A percentile compares a stretch with the other conserved stretches of the same genome.
Evolutionary conservation across 92 coral and sea anemone species (phyloP).

Genomic region (Paragorgia papillata): DNA sequence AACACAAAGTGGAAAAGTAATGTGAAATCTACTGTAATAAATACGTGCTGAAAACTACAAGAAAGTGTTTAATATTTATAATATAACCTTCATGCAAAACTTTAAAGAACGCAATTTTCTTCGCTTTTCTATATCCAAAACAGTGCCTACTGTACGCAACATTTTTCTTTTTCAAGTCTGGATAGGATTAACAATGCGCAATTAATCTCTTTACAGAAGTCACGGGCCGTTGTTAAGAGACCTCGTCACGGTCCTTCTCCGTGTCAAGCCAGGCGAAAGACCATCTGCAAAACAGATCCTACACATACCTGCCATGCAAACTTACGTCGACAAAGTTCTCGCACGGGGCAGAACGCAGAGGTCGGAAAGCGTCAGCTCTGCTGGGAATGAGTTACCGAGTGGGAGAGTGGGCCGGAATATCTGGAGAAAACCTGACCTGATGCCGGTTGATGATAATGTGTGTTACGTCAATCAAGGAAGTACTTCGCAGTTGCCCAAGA

Average conservation of each 20-base stretch:
- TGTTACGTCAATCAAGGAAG: background rate
- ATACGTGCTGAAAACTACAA: too few relatives aligned
- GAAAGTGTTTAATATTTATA: too few relatives aligned
- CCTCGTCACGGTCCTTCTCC: slow-evolving; percentile 75
- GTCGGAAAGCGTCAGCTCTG: slow-evolving; percentile 34
- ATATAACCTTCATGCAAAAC: too few relatives aligned
- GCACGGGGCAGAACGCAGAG: slow-evolving; percentile 29
- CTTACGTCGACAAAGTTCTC: slow-evolving; percentile 63
- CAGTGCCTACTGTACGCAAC: too few relatives aligned
- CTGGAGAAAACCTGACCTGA: slow-evolving; percentile 31
- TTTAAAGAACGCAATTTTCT: too few relatives aligned
- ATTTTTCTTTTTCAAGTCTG: too few relatives aligned
- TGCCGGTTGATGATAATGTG: background rate
- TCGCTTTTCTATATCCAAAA: too few relatives aligned
- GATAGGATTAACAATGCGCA: too few relatives aligned
- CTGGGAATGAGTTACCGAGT: slow-evolving; percentile 1
- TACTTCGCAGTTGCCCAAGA: too few relatives aligned
- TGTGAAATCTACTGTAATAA: too few relatives aligned
- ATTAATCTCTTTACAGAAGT: slow-evolving; percentile 65
- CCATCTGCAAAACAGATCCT: slow-evolving; percentile 96
- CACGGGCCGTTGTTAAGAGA: slow-evolving; percentile 87
- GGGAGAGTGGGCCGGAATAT: background rate
- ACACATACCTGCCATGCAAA: slow-evolving; percentile 87
- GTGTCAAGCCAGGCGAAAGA: slow-evolving; percentile 79
- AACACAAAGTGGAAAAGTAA: too few relatives aligned